These are phyloP conservation scores for Potamilus streckersoni DNA, from an alignment of 1,140 invertebrate species.

Conservation along the genomic window DNA sequence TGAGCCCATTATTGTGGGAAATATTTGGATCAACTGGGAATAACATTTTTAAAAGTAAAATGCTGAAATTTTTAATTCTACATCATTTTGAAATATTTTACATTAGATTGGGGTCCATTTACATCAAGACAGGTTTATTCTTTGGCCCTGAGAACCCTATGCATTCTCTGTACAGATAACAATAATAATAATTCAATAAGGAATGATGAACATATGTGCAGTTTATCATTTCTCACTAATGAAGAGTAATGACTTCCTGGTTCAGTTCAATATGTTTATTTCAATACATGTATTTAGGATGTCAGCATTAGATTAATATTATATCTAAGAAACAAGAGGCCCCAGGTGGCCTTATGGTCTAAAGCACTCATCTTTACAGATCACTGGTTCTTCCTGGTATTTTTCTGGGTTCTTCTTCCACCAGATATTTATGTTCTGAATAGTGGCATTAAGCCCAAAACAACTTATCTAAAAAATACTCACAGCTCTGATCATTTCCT, in stretches of 20 bases:
- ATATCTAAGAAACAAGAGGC: neutral
- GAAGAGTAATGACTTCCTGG: neutral
- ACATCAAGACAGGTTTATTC: too few relatives aligned
- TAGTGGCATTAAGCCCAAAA: neutral
- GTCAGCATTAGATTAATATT: neutral
- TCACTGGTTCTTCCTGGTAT: too few relatives aligned
- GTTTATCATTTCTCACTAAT: neutral
- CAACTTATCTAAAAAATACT: slow-evolving; percentile 61
- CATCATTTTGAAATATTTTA: neutral
- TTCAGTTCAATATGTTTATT: neutral
- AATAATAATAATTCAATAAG: too few relatives aligned
- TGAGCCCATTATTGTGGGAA: neutral
- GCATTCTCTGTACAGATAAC: too few relatives aligned
- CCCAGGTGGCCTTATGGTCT: too few relatives aligned
- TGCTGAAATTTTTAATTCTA: neutral
- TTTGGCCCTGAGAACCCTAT: too few relatives aligned
- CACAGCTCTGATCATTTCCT: slow-evolving; percentile 87
- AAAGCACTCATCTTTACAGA: too few relatives aligned
- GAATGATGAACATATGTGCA: neutral
- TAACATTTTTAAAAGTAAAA: neutral
- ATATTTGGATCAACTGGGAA: neutral
- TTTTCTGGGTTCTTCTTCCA: too few relatives aligned
- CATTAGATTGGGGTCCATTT: neutral
- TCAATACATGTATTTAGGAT: too few relatives aligned
- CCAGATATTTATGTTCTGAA: neutral